Percentiles rank a stretch among this genome's conserved stretches.
Conservation (phyloP, 92 coral and sea anemone species). For the Bergia puertoricense region DNA sequence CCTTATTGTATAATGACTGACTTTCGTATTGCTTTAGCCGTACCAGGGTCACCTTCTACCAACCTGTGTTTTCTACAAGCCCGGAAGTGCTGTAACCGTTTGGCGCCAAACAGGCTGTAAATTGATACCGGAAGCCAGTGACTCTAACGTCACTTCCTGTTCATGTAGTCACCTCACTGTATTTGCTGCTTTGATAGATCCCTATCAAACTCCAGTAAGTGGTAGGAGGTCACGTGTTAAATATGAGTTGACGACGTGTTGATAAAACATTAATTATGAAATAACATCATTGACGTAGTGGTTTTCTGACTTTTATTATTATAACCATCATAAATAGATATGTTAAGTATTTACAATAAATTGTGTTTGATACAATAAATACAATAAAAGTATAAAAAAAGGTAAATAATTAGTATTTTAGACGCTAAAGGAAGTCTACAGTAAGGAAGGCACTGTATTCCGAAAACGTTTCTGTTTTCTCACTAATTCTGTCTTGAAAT, state of each 20-base stretch:
- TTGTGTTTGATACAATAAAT: no score
- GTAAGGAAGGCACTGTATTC: no score
- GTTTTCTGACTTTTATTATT: no score
- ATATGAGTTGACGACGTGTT: not conserved
- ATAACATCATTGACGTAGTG: not conserved
- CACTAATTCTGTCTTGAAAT: no score
- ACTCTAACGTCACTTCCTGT: slow-evolving; percentile 32
- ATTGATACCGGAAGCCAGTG: slow-evolving; percentile 11
- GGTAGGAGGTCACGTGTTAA: not conserved
- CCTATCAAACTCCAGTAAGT: slow-evolving; percentile 30
- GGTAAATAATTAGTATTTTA: no score
- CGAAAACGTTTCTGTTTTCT: no score
- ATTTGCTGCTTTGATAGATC: slow-evolving; percentile 32
- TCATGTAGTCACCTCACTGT: slow-evolving; percentile 21
- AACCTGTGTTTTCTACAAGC: slow-evolving; percentile 37
- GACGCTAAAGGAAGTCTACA: no score
- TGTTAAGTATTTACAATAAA: no score
- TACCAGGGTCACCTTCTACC: not conserved
- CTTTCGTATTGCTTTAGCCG: not conserved
- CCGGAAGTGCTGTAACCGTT: slow-evolving; percentile 3
- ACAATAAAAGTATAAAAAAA: no score
- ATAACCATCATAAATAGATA: no score
- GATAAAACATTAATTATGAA: not conserved
- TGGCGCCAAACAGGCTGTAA: slow-evolving; percentile 31
- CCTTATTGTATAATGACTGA: not conserved